Evolutionary conservation across 1,140 invertebrate species (phyloP).

Genomic region (Solen grandis): DNA sequence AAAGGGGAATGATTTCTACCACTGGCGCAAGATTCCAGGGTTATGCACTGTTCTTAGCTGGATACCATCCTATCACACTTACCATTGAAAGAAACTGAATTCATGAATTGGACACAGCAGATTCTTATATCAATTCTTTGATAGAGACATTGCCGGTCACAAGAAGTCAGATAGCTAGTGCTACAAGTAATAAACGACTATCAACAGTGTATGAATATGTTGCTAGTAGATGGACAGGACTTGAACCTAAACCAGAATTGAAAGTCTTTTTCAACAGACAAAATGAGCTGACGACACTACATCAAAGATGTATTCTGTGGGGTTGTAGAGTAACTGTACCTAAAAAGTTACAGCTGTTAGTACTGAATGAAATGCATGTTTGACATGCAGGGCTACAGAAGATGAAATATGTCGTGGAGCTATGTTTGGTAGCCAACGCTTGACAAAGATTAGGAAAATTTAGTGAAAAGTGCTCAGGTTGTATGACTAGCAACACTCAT

Average conservation of each 20-base stretch:
- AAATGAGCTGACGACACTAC: conserved; percentile 45
- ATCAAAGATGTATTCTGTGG: conserved; percentile 58
- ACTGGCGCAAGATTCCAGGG: conserved; percentile 70
- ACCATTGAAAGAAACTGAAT: conserved; percentile 16
- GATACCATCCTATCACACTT: conserved; percentile 76
- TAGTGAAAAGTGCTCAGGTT: conserved; percentile 80
- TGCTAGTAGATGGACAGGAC: not conserved
- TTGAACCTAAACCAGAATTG: no score
- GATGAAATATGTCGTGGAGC: conserved; percentile 83
- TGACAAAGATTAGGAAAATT: conserved; percentile 79
- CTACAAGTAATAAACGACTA: conserved; percentile 18
- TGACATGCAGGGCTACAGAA: conserved; percentile 82
- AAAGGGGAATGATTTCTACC: conserved; percentile 71
- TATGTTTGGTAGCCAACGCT: conserved; percentile 83
- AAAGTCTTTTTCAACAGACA: not conserved
- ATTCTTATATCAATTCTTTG: not conserved
- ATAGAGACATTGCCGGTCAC: conserved; percentile 29
- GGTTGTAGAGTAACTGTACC: no score
- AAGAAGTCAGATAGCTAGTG: not conserved
- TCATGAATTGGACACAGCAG: not conserved
- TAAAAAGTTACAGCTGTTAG: conserved; percentile 70
- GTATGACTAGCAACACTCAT: conserved; percentile 58
- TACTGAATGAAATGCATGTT: conserved; percentile 80
- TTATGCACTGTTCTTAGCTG: conserved; percentile 65
- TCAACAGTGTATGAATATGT: no score